Conservation (phyloP, 2,888 invertebrate species). For the Trisateles emortualis region DNA sequence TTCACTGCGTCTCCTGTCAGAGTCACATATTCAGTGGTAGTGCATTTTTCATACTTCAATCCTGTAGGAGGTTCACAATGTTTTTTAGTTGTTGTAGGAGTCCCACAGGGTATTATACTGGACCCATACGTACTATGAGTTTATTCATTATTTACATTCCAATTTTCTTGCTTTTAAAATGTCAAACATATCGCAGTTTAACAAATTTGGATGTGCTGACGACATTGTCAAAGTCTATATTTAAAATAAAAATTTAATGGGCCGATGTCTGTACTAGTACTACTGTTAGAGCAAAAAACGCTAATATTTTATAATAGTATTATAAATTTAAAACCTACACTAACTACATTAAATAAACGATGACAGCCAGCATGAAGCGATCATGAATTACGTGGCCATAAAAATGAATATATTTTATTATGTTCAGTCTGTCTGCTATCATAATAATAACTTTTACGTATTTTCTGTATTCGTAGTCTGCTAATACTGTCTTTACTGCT, state of each 20-base stretch:
- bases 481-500: constrained; percentile 28
- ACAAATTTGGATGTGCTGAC: no score
- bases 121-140: constrained; percentile 18
- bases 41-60: constrained; percentile 79
- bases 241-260: no score
- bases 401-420: constrained; percentile 48
- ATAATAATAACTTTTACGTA: constrained; percentile 44
- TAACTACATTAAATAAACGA: constrained; percentile 45
- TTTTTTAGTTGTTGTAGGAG: constrained; percentile 39
- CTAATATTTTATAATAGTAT: constrained; percentile 15
- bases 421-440: constrained; percentile 41
- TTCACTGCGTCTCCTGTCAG: constrained; percentile 60
- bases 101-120: constrained; percentile 41
- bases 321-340: constrained; percentile 29
- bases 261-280: no score
- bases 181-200: no score
- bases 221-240: no score
- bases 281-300: no score
- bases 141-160: no score
- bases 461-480: constrained; percentile 44
- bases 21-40: constrained; percentile 68
- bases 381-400: constrained; percentile 50
- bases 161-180: no score
- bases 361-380: constrained; percentile 46
- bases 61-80: constrained; percentile 58